A percentile compares a stretch with the other conserved stretches of the same genome.
These are phyloP conservation scores for Hyaena hyaena DNA, from an alignment of 2,113 vertebrate genomes.

Conservation along the genomic window DNA sequence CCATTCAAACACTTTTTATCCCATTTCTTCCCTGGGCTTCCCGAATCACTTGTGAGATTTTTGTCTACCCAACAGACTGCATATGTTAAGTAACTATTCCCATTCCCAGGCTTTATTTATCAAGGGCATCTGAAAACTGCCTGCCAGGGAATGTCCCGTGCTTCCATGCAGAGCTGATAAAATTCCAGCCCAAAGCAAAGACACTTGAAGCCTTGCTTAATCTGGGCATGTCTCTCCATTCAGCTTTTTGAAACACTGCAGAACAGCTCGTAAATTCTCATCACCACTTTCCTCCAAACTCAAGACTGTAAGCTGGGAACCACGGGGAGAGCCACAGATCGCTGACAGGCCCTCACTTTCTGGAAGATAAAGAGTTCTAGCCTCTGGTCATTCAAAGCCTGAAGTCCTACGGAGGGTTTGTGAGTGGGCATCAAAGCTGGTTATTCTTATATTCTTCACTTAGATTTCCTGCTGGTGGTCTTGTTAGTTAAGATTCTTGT, in stretches of 20 bases:
- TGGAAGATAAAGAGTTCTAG: not conserved
- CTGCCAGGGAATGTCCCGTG: not conserved
- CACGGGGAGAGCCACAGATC: not conserved
- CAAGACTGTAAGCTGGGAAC: not conserved
- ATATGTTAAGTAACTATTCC: slow-evolving; percentile 57
- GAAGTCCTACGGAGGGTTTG: not conserved
- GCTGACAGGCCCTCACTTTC: not conserved
- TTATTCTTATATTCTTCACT: not conserved
- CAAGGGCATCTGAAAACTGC: slow-evolving; percentile 52
- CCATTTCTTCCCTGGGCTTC: slow-evolving; percentile 4
- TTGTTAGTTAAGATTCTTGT: not conserved
- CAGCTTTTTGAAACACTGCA: slow-evolving; percentile 30
- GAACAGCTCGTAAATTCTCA: not conserved
- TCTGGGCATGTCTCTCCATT: slow-evolving; percentile 20
- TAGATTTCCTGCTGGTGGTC: not conserved
- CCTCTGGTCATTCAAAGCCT: not conserved
- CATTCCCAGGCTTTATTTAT: slow-evolving; percentile 51
- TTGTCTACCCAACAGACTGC: slow-evolving; percentile 17
- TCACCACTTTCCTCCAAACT: not conserved
- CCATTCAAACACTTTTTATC: not conserved
- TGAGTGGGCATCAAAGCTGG: not conserved
- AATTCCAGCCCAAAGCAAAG: slow-evolving; percentile 60
- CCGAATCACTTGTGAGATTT: slow-evolving; percentile 37
- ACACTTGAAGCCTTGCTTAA: slow-evolving; percentile 47
- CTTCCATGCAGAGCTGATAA: slow-evolving; percentile 2